Evolutionary conservation across 2,888 invertebrate species (phyloP).

Genomic region (Julus scanicus): DNA sequence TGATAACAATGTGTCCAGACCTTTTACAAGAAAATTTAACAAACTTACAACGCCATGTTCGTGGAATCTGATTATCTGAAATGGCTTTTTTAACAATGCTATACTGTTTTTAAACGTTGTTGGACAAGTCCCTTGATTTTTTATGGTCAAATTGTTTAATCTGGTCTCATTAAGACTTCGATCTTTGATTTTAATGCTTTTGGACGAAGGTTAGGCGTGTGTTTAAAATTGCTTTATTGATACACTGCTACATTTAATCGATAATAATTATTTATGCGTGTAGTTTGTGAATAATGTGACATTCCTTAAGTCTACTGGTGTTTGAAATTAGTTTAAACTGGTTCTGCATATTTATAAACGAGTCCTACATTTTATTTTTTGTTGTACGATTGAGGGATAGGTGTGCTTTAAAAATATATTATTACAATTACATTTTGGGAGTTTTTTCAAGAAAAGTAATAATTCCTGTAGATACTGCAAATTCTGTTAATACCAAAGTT

Average conservation of each 20-base stretch:
- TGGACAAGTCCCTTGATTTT: neutral
- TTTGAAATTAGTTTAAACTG: neutral
- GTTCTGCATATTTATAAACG: neutral
- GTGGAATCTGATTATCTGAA: neutral
- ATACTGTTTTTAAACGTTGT: neutral
- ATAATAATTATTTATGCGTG: slow-evolving; percentile 16
- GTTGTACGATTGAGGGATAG: too few species aligned
- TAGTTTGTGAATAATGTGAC: slow-evolving; percentile 21
- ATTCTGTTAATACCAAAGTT: too few species aligned
- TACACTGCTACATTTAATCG: neutral
- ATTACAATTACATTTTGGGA: too few species aligned
- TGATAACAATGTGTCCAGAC: neutral
- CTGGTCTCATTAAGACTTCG: neutral
- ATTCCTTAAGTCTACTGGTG: neutral
- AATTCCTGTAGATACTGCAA: too few species aligned
- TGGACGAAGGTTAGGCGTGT: neutral
- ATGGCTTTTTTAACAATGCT: neutral
- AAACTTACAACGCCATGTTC: neutral
- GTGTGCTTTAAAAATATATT: too few species aligned
- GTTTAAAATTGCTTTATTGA: neutral
- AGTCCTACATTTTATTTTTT: neutral
- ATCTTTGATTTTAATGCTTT: neutral
- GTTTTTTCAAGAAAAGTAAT: too few species aligned
- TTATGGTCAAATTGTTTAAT: neutral
- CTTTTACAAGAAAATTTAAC: neutral